These are phyloP conservation scores for Barbus barbus DNA, from an alignment of 2,113 vertebrate species.

Conservation along the genomic window DNA sequence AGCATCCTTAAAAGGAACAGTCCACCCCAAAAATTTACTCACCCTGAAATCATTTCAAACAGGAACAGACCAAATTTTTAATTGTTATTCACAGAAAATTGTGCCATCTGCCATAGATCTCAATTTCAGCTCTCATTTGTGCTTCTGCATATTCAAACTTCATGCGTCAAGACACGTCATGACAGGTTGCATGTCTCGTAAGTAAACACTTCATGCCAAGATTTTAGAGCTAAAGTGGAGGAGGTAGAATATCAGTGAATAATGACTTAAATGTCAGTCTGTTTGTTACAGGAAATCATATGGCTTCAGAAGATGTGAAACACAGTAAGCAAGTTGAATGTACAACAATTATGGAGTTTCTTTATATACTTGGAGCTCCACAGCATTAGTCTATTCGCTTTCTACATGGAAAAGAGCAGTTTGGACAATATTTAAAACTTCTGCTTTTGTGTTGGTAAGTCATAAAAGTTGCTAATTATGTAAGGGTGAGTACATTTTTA, in stretches of 20 bases:
- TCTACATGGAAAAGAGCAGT: too few species aligned
- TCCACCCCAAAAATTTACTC: background rate
- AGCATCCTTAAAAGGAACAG: conserved; percentile 23
- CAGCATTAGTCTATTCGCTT: too few species aligned
- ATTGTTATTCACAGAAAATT: background rate
- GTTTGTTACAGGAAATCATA: background rate
- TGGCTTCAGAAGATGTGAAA: background rate
- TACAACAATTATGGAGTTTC: background rate
- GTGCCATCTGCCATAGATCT: background rate
- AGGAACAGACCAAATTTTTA: background rate
- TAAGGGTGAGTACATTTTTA: background rate
- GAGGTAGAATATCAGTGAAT: background rate
- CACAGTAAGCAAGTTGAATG: background rate
- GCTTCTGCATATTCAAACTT: background rate
- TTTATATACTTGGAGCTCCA: too few species aligned
- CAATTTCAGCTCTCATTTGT: background rate
- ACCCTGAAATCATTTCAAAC: background rate
- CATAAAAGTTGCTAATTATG: too few species aligned
- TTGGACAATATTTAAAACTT: background rate
- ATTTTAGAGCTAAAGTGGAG: background rate
- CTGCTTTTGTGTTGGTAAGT: background rate
- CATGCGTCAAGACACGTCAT: background rate
- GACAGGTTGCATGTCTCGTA: background rate
- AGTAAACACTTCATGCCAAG: background rate
- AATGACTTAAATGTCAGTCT: background rate